These are phyloP conservation scores for Tetramorium bicarinatum DNA, from an alignment of 2,888 invertebrate genomes.

Conservation along the genomic window DNA sequence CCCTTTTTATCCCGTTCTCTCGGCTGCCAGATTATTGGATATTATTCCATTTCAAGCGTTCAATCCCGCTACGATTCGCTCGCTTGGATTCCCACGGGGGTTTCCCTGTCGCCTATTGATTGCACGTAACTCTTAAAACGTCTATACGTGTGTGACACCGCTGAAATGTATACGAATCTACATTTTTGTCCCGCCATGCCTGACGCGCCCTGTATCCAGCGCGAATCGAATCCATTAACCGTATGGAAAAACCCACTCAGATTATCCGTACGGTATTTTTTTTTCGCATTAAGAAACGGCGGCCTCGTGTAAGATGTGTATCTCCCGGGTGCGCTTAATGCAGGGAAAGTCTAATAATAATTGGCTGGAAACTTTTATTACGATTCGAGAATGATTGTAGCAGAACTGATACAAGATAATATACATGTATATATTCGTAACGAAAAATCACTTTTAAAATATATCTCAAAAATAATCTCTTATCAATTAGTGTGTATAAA, in stretches of 20 bases:
- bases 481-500: not conserved
- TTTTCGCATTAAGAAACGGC: conserved; percentile 16
- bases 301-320: conserved; percentile 16
- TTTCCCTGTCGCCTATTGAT: conserved; percentile 80
- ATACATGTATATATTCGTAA: not conserved
- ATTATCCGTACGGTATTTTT: not conserved
- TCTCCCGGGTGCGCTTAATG: conserved; percentile 31
- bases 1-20: conserved; percentile 83
- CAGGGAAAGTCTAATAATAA: conserved; percentile 45
- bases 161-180: conserved; percentile 34
- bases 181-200: conserved; percentile 26
- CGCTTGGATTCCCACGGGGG: conserved; percentile 82
- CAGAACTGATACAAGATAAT: conserved; percentile 10
- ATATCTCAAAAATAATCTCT: not conserved
- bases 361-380: conserved; percentile 44
- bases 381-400: not conserved
- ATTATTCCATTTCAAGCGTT: conserved; percentile 86
- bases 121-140: conserved; percentile 75
- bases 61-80: conserved; percentile 86
- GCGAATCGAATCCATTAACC: conserved; percentile 28
- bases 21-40: conserved; percentile 85
- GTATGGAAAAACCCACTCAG: not conserved
- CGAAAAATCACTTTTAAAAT: not conserved
- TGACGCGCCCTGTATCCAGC: not conserved
- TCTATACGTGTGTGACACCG: conserved; percentile 29